Base-by-base conservation (phyloP, 1,140 invertebrate species). In the Heliconius eleuchia region DNA sequence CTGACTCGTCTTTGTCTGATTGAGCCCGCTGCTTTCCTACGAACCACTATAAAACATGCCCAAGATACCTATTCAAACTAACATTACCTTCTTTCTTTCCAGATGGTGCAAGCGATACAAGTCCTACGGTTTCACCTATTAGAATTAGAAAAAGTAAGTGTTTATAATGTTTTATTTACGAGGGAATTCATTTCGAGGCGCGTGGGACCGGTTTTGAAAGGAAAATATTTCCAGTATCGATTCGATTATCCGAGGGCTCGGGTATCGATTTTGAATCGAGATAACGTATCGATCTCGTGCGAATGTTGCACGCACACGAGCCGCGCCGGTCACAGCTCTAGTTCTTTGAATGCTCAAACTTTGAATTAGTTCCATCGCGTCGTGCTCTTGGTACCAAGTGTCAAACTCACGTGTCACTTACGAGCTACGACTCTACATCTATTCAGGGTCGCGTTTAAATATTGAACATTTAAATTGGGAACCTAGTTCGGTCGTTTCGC, bases 81-180 rank as follows among this genome's bases (percentile, higher is more conserved):
- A 82, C 46, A 52, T 27, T 60, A 75, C 52, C 73, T 78, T 80
- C 73, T 96, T 95, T 95, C 91, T 89, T 97, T 98, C 85, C 97
- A 99, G 99, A 99, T 99, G 99, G 98, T 99, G 94, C 99, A 99
- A 97, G 98, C 99, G 94, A 99, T 99, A 96, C 99, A 99, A 97
- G 99, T 99, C 90, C 97, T 99, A 95, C 97, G 99, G 96, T 99
- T 99, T 98, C 99, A 99, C 96, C 97, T 99, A 95, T 97, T 99
- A 96, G 99, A 99, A 96, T 97, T 99, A 96, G 99, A 99, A 99
- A 99, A 99, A 98, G 99, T 99, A 96, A 98, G 97, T 96, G 79
- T 91, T 74, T 83, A 81, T 77, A 78, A 82, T 72, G 71, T 86
- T 82, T 83, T 86, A 86, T 86, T 83, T 82, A 84, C 73, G 73